Percentiles rank a stretch among this genome's conserved stretches.
phyloP scores from a whole-genome alignment of 2,888 invertebrate genomes.

The Oxyscelio sp. region DNA sequence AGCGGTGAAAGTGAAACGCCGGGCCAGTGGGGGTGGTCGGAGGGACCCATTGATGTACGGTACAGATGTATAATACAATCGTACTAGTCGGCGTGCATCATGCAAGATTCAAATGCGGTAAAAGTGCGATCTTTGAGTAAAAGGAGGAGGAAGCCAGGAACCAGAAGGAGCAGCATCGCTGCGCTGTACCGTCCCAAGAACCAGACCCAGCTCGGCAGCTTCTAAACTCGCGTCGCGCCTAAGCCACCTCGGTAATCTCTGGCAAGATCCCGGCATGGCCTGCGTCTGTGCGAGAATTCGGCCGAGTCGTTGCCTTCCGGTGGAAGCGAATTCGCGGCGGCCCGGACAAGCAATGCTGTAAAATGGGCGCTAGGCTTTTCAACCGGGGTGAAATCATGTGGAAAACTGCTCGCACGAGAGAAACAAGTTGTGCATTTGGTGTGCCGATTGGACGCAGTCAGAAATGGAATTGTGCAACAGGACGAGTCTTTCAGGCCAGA shows the following conservation, averaged over 20 bases:
- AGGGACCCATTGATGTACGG: constrained; percentile 38
- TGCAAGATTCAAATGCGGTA: constrained; percentile 68
- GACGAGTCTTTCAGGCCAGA: neutral
- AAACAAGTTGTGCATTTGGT: neutral
- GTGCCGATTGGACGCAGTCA: neutral
- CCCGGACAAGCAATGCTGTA: neutral
- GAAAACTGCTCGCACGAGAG: constrained; percentile 12
- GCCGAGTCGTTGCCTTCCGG: too few relatives aligned
- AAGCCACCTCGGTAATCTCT: too few relatives aligned
- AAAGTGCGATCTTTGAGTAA: constrained; percentile 69
- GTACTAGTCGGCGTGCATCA: constrained; percentile 53
- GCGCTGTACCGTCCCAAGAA: constrained; percentile 43
- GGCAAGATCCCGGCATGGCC: neutral
- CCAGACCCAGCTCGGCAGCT: constrained; percentile 55
- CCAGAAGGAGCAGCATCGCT: constrained; percentile 58
- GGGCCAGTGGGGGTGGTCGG: constrained; percentile 65
- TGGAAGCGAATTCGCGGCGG: too few relatives aligned
- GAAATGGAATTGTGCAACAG: constrained; percentile 34
- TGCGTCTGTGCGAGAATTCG: neutral
- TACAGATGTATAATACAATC: constrained; percentile 57
- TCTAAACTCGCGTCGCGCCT: constrained; percentile 56
- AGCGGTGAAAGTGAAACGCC: constrained; percentile 70
- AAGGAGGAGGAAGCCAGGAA: constrained; percentile 70
- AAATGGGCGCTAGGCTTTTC: constrained; percentile 11
- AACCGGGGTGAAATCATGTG: constrained; percentile 20